Evolutionary conservation across 1,140 invertebrate species (phyloP).

Genomic region (Galleria mellonella): DNA sequence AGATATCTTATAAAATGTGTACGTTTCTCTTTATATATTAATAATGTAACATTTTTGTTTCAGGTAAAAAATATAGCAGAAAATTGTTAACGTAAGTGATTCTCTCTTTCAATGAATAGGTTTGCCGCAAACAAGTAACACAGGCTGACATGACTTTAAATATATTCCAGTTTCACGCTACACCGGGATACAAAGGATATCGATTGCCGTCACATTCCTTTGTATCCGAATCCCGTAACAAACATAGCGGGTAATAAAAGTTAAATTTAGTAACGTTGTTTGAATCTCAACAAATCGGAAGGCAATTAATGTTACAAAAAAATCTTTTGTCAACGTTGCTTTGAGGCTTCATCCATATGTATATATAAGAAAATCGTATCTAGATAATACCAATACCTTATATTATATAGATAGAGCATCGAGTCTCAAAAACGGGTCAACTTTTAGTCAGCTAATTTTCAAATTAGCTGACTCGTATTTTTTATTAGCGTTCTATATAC

Average conservation of each 20-base stretch:
- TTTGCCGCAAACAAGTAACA: neutral
- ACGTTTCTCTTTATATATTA: too few species aligned
- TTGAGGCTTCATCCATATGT: slow-evolving; percentile 3
- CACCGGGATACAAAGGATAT: slow-evolving; percentile 5
- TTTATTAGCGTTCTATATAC: too few species aligned
- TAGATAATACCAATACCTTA: too few species aligned
- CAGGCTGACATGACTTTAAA: too few species aligned
- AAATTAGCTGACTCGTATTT: too few species aligned
- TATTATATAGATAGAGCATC: too few species aligned
- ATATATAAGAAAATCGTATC: slow-evolving; percentile 6
- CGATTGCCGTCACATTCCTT: neutral
- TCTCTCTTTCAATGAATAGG: neutral
- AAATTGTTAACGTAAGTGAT: too few species aligned
- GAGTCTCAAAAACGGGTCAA: too few species aligned
- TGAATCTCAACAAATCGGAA: slow-evolving; percentile 4
- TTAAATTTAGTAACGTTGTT: slow-evolving; percentile 2
- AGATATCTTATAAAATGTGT: too few species aligned
- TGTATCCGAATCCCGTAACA: neutral
- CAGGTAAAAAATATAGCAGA: slow-evolving; percentile 8
- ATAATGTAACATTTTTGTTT: slow-evolving; percentile 1
- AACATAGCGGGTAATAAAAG: neutral
- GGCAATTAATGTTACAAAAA: slow-evolving; percentile 12
- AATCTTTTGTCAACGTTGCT: slow-evolving; percentile 9
- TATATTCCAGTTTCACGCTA: too few species aligned
- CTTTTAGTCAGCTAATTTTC: too few species aligned